Evolutionary conservation across 1,140 invertebrate genomes (phyloP).

Genomic region (Drosophila yakuba): DNA sequence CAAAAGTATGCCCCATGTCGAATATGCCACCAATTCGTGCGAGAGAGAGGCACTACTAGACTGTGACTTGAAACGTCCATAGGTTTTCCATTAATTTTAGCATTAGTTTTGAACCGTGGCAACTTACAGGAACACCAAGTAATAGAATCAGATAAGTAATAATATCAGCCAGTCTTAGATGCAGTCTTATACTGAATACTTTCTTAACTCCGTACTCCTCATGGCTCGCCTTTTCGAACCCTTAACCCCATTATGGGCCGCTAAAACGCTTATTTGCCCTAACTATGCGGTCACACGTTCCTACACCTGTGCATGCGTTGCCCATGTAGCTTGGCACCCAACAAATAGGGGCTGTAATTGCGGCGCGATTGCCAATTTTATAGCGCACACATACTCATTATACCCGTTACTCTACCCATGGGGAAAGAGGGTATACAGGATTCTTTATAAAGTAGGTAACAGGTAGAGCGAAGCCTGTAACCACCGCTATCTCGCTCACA

Average conservation of each 20-base stretch:
- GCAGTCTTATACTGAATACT: no score
- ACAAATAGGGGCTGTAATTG: neutral
- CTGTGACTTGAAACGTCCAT: conserved; percentile 23
- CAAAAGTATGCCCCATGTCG: conserved; percentile 33
- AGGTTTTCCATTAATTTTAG: conserved; percentile 33
- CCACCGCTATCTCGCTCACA: no score
- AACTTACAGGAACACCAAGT: no score
- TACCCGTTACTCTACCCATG: no score
- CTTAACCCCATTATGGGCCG: neutral
- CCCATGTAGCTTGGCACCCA: conserved; percentile 10
- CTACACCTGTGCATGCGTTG: neutral
- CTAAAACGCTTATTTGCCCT: neutral
- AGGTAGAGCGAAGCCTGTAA: no score
- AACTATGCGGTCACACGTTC: conserved; percentile 39
- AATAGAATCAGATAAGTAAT: no score
- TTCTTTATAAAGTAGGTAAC: no score
- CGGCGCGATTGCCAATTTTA: conserved; percentile 53
- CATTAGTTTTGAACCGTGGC: conserved; percentile 6
- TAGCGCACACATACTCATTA: conserved; percentile 43
- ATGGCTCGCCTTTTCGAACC: neutral
- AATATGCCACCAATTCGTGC: neutral
- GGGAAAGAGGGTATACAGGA: no score
- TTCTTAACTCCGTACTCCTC: neutral
- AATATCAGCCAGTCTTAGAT: no score
- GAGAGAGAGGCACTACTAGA: neutral